A percentile compares a stretch with the other conserved stretches of the same genome.
Evolutionary conservation across 2,797 vertebrate genomes (phyloP).

Genomic region (Lepus oiostolus): DNA sequence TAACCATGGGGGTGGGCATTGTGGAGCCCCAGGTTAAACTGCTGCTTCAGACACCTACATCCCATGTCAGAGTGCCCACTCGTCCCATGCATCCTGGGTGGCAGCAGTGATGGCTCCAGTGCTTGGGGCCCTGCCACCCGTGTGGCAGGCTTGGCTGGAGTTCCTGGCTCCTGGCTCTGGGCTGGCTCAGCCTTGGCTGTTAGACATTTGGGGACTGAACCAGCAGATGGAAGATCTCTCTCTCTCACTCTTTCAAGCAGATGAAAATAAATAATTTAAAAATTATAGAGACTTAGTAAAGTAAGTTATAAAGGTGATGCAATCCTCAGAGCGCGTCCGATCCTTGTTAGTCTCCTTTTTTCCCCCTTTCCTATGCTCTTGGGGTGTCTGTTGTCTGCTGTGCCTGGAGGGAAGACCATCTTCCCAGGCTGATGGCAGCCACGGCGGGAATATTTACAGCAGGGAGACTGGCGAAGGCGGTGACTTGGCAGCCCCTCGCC

Average conservation of each 20-base stretch:
- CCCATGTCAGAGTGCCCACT: too few species aligned
- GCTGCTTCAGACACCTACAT: too few species aligned
- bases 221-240: too few species aligned
- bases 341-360: not conserved
- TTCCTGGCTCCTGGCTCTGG: too few species aligned
- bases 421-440: not conserved
- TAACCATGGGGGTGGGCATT: not conserved
- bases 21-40: too few species aligned
- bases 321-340: not conserved
- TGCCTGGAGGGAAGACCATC: not conserved
- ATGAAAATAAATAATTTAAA: not conserved
- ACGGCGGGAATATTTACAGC: slow-evolving; percentile 13
- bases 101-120: too few species aligned
- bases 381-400: not conserved
- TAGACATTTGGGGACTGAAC: too few species aligned
- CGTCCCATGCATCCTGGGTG: too few species aligned
- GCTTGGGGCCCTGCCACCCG: too few species aligned
- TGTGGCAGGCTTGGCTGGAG: too few species aligned
- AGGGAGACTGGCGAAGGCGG: slow-evolving; percentile 7
- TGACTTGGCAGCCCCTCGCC: not conserved
- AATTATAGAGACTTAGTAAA: slow-evolving; percentile 20
- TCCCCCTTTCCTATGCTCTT: not conserved
- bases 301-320: not conserved
- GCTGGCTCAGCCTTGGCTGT: too few species aligned
- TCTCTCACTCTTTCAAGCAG: too few species aligned